These are phyloP conservation scores for Lepidochitona cinerea DNA, from an alignment of 2,888 invertebrate species.

Conservation along the genomic window DNA sequence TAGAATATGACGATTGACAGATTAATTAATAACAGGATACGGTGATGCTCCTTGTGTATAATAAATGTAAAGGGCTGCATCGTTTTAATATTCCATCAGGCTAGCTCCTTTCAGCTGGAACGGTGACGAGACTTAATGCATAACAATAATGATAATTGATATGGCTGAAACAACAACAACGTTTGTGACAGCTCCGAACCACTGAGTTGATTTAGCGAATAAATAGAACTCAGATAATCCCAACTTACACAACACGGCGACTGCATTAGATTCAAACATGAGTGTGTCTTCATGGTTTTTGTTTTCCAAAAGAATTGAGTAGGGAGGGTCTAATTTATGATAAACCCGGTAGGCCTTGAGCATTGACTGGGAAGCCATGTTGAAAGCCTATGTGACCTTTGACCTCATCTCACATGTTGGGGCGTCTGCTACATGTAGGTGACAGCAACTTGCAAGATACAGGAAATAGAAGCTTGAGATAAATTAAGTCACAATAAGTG, in stretches of 20 bases:
- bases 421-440: no score
- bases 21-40: no score
- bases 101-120: no score
- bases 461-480: no score
- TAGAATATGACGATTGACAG: no score
- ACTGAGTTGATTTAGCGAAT: neutral
- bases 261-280: slow-evolving; percentile 92
- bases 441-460: no score
- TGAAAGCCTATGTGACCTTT: neutral
- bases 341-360: slow-evolving; percentile 92
- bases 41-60: no score
- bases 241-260: slow-evolving; percentile 84
- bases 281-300: slow-evolving; percentile 88
- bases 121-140: neutral
- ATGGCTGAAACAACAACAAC: neutral
- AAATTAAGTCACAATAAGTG: no score
- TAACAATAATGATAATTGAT: neutral
- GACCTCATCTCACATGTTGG: neutral
- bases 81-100: no score
- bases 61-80: no score
- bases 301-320: slow-evolving; percentile 91
- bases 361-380: slow-evolving; percentile 79
- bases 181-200: neutral
- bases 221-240: neutral
- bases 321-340: slow-evolving; percentile 89